These are phyloP conservation scores for Beris chalybata DNA, from an alignment of 2,888 invertebrate genomes.

Conservation along the genomic window DNA sequence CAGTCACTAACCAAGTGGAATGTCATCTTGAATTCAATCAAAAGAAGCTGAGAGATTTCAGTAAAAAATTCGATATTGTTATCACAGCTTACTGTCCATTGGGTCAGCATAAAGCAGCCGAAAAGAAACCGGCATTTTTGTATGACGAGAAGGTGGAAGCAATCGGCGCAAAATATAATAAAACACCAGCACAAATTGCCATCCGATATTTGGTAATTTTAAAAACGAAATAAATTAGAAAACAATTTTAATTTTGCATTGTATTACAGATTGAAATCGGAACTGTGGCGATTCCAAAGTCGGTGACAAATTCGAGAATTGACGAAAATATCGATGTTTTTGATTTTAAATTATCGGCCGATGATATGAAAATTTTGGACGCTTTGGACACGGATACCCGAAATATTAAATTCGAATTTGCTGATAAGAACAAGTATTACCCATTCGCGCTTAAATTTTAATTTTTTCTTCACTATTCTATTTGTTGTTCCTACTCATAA, in stretches of 20 bases:
- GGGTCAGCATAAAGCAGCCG: slow-evolving; percentile 61
- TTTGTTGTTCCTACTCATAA: too few species aligned
- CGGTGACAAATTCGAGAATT: slow-evolving; percentile 59
- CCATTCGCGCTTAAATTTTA: slow-evolving; percentile 50
- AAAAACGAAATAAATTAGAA: slow-evolving; percentile 64
- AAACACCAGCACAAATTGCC: slow-evolving; percentile 66
- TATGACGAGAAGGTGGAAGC: slow-evolving; percentile 59
- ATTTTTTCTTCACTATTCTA: slow-evolving; percentile 5
- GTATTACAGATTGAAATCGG: slow-evolving; percentile 60
- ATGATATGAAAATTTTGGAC: slow-evolving; percentile 59
- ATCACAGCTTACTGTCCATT: slow-evolving; percentile 76
- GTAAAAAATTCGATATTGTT: slow-evolving; percentile 64
- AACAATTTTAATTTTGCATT: slow-evolving; percentile 59
- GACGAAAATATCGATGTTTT: slow-evolving; percentile 62
- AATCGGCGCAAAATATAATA: slow-evolving; percentile 64
- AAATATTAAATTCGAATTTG: slow-evolving; percentile 47
- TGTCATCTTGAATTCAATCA: slow-evolving; percentile 71
- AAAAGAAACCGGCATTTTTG: slow-evolving; percentile 56
- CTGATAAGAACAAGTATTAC: slow-evolving; percentile 47
- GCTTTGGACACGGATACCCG: slow-evolving; percentile 57
- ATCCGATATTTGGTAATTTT: slow-evolving; percentile 65
- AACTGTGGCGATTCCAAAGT: slow-evolving; percentile 63
- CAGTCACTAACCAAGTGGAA: slow-evolving; percentile 60
- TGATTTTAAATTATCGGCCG: slow-evolving; percentile 60
- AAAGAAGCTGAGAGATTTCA: slow-evolving; percentile 67